Conservation (phyloP, 2,888 invertebrate genomes). For the Xanthia togata region DNA sequence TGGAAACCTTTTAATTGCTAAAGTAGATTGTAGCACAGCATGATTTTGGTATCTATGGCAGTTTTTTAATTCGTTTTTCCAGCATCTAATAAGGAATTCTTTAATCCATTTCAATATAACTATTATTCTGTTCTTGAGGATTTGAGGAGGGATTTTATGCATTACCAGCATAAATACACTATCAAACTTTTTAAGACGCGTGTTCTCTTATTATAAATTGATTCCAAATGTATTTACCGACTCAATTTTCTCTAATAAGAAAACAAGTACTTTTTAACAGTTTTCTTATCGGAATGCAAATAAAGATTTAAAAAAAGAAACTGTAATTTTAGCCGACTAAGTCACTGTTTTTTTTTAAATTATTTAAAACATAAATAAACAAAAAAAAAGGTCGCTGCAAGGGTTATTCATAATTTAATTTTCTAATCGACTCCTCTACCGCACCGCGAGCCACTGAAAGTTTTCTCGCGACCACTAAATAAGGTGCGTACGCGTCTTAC, state of each 20-base stretch:
- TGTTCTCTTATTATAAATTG: neutral
- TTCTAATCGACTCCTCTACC: constrained; percentile 61
- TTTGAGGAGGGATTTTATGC: neutral
- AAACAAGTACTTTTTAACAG: neutral
- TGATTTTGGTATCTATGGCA: neutral
- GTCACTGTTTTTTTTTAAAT: too few relatives aligned
- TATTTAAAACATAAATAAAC: neutral
- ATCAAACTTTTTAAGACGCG: neutral
- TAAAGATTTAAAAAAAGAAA: too few relatives aligned
- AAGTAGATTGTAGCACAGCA: neutral
- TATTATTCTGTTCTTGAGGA: neutral
- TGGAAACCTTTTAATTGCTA: neutral
- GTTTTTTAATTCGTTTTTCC: neutral
- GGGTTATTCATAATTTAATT: neutral
- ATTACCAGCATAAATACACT: neutral
- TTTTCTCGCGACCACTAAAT: constrained; percentile 75
- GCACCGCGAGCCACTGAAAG: constrained; percentile 70
- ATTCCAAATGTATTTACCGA: neutral
- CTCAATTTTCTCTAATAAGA: neutral
- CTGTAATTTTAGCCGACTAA: neutral
- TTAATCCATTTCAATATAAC: neutral
- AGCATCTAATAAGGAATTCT: neutral
- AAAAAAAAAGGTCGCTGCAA: neutral
- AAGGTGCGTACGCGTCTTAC: constrained; percentile 77
- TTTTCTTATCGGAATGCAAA: neutral